Percentiles rank a stretch among this genome's conserved stretches.
Conservation (phyloP, 1,140 invertebrate genomes). For the Temnothorax curvispinosus region DNA sequence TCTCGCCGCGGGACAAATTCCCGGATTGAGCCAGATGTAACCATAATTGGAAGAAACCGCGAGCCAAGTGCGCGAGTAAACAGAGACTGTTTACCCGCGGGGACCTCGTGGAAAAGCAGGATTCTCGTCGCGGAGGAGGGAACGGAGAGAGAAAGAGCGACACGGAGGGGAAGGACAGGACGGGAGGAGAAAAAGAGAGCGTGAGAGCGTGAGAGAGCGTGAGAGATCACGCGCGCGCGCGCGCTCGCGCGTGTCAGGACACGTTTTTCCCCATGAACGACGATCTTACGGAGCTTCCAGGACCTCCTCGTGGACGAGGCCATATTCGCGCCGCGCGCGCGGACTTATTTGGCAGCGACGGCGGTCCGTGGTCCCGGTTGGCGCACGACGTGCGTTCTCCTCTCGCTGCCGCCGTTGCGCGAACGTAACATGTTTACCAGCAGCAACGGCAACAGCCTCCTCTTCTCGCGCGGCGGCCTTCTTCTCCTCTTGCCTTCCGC, state of each 20-base stretch:
- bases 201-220: background rate
- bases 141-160: background rate
- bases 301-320: slow-evolving; percentile 88
- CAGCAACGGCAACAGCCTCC: slow-evolving; percentile 15
- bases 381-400: slow-evolving; percentile 76
- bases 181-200: background rate
- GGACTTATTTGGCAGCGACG: slow-evolving; percentile 84
- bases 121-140: background rate
- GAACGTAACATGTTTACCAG: slow-evolving; percentile 73
- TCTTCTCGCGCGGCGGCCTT: background rate
- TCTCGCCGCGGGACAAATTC: slow-evolving; percentile 36
- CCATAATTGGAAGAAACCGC: slow-evolving; percentile 56
- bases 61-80: slow-evolving; percentile 49
- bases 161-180: no score
- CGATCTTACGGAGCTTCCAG: slow-evolving; percentile 87
- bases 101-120: slow-evolving; percentile 6
- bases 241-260: background rate
- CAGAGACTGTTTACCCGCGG: slow-evolving; percentile 59
- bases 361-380: slow-evolving; percentile 78
- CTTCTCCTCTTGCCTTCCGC: background rate
- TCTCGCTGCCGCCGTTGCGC: slow-evolving; percentile 66
- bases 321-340: slow-evolving; percentile 83
- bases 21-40: slow-evolving; percentile 16
- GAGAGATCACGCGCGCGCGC: background rate
- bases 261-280: background rate